Base-by-base conservation (phyloP, 30 jellyfish, hydroid and myxozoan genomes). In the Sanderia malayensis region DNA sequence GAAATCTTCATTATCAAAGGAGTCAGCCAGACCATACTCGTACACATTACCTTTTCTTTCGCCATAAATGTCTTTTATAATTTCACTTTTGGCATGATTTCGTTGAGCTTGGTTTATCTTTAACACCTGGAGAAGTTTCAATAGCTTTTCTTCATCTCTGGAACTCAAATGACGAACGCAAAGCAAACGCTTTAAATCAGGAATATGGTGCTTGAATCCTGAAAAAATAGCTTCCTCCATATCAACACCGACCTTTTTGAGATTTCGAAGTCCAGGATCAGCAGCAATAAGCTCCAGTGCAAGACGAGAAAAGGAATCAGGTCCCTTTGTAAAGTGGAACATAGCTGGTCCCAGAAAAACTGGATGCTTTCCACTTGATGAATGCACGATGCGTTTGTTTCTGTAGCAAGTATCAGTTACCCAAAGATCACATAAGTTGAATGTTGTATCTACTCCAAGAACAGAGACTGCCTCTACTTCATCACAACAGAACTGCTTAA, bases 1-100 rank as follows among this genome's bases (percentile, higher is more conserved):
- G 55, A 71, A 71, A 71, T 71, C 83, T 71, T 71, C 83, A 53
- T 57, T n/a, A 47, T 73, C 86, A 20, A 55, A 46, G 47, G 86
- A 29, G 32, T 73, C 86, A 47, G 86, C 86, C 66, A 73, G 67
- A 44, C 86, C 86, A 57, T 26, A 44, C 86, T 73, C 74, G 22
- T 32, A 31, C 55, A 73, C 41, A 73, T 26, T 26, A 25, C 75
- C 74, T 34, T 73, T 46, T 58, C 31, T 72, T 21, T 58, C 33
- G 20, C 86, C 76, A 57, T 73, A 73, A 44, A 73, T 73, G 44
- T 73, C 86, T 37, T 37, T 37, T 37, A 37, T 37, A 4, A 37
- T 37, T 37, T 37, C 52, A 37, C 52, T 37, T 37, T 37, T 37
- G 52, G 52, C 52, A 37, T 37, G 52, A 37, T 37, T 37, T 37